phyloP scores from a whole-genome alignment of 2,797 vertebrate species.

The Epinephelus awoara region DNA sequence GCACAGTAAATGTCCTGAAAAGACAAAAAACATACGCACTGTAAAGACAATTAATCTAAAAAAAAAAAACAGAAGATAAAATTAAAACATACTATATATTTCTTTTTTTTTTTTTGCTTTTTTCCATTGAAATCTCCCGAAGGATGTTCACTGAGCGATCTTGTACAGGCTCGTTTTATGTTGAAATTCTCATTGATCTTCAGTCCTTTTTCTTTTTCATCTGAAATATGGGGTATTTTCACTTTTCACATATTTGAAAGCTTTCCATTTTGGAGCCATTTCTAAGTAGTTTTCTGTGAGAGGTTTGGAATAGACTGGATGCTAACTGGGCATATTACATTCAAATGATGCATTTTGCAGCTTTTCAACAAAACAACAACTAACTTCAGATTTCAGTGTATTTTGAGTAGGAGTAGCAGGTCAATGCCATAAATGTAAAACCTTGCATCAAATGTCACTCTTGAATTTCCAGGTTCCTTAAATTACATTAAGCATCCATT shows the following conservation, averaged over 20 bases:
- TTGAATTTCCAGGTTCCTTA: neutral
- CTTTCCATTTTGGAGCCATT: neutral
- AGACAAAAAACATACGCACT: too few relatives aligned
- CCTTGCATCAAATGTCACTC: neutral
- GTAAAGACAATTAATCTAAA: neutral
- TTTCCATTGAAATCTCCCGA: neutral
- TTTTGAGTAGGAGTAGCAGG: neutral
- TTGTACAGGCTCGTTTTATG: neutral
- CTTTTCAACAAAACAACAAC: too few relatives aligned
- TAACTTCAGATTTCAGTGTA: neutral
- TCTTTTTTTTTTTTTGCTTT: neutral
- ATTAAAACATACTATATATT: neutral
- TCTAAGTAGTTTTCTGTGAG: neutral
- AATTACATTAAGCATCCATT: conserved; percentile 3
- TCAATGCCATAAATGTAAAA: neutral
- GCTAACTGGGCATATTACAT: too few relatives aligned
- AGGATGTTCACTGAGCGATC: neutral
- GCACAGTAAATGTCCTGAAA: neutral
- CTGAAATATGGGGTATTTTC: neutral
- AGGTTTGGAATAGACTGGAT: neutral
- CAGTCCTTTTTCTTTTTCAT: neutral
- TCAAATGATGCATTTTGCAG: neutral
- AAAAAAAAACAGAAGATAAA: neutral
- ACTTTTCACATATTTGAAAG: neutral
- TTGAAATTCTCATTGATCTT: neutral